Evolutionary conservation across 2,797 vertebrate species (phyloP), one percentile per base, ranked within the genome.

Genomic region (Anas bahamensis): DNA sequence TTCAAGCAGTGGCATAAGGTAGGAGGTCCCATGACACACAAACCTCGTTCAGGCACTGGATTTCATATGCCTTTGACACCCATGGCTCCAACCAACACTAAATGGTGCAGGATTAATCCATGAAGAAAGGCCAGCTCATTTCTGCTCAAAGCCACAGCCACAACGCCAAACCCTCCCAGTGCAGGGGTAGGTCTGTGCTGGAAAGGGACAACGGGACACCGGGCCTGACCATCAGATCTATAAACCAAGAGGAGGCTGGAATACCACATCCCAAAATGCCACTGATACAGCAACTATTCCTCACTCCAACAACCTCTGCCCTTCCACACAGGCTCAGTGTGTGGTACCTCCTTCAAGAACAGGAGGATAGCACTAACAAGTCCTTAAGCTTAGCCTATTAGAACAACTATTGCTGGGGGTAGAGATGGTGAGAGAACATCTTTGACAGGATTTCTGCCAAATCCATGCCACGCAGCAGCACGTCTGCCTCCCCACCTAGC

Each of bases 401-500:
- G 83, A 65, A 44, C 29, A 65, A 44, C 29, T 81, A 19, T 15
- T 29, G 15, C 4, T 50, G 39, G 42, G 44, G 7, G 8, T 76
- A 37, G 41, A 16, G 19, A 71, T 24, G 44, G 33, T 37, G 17
- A 80, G 63, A 80, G 75, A 84, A 75, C 18, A 68, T 29, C 55
- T 94, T 39, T 59, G 56, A 50, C 2, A 3, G 39, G 11, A 35
- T 69, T 91, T 73, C 83, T 86, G 74, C 13, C 22, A 88, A 61
- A 87, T 15, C 19, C 13, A 5, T n/a, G 48, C 73, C 86, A n/a
- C 0, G 83, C 89, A 93, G 83, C 81, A 83, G 75, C 90, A 77
- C 53, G 42, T 73, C 88, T 93, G 74, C 79, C 77, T 88, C 81
- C 37, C 72, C 66, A 83, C 83, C 76, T 89, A 91, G 61, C 42